phyloP scores from a whole-genome alignment of 53 echinoderm and acorn worm species.

The Temnopleurus reevesii region DNA sequence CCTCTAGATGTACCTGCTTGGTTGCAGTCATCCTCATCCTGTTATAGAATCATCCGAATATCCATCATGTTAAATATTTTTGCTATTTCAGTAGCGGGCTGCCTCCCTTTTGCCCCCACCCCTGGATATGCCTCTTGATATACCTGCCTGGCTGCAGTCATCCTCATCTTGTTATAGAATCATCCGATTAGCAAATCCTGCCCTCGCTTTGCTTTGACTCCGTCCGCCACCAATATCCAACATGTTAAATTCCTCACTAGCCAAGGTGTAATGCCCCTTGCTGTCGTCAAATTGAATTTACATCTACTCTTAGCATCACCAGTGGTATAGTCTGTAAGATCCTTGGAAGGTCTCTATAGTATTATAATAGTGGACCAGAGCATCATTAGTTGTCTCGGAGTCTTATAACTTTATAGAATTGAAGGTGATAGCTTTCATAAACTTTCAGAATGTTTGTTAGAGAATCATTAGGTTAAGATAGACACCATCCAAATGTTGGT shows the following conservation, averaged over 20 bases:
- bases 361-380: neutral
- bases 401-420: no score
- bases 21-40: conserved; percentile 18
- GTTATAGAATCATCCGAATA: conserved; percentile 40
- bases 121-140: no score
- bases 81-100: no score
- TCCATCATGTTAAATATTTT: no score
- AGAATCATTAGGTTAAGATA: no score
- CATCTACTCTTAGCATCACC: neutral
- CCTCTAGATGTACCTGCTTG: neutral
- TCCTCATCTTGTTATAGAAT: conserved; percentile 41
- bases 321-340: neutral
- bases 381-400: no score
- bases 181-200: conserved; percentile 28
- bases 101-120: no score
- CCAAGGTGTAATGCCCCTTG: conserved; percentile 33
- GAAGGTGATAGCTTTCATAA: neutral
- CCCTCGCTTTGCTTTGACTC: conserved; percentile 11
- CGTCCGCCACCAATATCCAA: conserved; percentile 5
- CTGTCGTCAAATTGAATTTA: conserved; percentile 39
- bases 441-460: no score
- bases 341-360: neutral
- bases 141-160: neutral
- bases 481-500: no score
- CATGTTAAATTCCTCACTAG: conserved; percentile 16